These are phyloP conservation scores for Tenualosa ilisha DNA, from an alignment of 2,797 vertebrate species.

Conservation along the genomic window DNA sequence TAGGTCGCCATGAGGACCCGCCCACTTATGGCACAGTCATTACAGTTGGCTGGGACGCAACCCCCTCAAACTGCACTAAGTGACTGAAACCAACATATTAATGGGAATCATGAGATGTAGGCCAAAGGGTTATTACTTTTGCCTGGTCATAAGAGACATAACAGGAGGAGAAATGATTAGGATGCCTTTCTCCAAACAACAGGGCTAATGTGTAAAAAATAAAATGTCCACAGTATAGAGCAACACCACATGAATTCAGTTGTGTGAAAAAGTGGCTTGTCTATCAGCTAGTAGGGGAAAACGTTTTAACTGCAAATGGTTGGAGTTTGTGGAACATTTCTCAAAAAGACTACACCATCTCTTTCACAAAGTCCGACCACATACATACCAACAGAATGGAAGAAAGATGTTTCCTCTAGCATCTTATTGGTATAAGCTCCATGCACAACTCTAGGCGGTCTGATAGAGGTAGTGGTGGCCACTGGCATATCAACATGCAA, in stretches of 20 bases:
- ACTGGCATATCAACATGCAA: background rate
- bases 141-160: background rate
- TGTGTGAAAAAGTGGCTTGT: too few relatives aligned
- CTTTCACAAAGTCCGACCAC: background rate
- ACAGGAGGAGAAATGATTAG: background rate
- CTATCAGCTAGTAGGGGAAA: background rate
- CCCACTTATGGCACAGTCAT: too few relatives aligned
- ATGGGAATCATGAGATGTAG: background rate
- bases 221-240: too few relatives aligned
- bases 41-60: too few relatives aligned
- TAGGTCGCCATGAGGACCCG: too few relatives aligned
- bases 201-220: background rate
- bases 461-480: background rate
- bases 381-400: background rate
- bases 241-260: background rate
- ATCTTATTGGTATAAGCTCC: background rate
- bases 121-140: background rate
- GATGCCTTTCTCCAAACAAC: background rate
- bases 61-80: background rate
- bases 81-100: background rate
- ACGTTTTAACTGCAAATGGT: background rate
- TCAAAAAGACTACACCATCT: background rate
- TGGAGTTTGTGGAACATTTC: background rate
- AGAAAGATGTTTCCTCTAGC: background rate
- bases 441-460: background rate